A percentile compares a stretch with the other conserved stretches of the same genome.
These are phyloP conservation scores for Sebastes hopkinsi DNA, from an alignment of 2,797 vertebrate genomes.

Conservation along the genomic window DNA sequence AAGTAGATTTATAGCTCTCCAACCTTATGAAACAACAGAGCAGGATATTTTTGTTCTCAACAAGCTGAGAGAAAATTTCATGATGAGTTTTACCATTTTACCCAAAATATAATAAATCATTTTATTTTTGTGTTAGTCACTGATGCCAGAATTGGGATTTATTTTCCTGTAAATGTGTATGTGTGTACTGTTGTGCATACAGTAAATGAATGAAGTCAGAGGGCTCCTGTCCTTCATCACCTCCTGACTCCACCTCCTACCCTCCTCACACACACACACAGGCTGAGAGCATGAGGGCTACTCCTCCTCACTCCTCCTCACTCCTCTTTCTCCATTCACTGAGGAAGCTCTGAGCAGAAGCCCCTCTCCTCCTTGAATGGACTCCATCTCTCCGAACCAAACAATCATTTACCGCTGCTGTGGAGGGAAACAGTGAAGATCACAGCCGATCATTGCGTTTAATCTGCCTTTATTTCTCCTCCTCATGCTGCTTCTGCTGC, in stretches of 20 bases:
- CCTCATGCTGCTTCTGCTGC: background rate
- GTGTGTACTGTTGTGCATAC: conserved; percentile 25
- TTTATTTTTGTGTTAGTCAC: background rate
- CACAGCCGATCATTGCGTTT: background rate
- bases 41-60: background rate
- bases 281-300: conserved; percentile 81
- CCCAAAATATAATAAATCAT: background rate
- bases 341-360: conserved; percentile 57
- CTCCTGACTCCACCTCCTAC: conserved; percentile 86
- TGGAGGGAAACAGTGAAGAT: conserved; percentile 3
- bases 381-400: conserved; percentile 45
- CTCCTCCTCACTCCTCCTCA: conserved; percentile 73
- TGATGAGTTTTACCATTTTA: background rate
- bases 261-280: conserved; percentile 63
- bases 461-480: background rate
- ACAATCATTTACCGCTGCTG: background rate
- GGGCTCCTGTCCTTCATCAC: conserved; percentile 72
- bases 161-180: background rate
- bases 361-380: conserved; percentile 53
- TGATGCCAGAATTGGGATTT: background rate
- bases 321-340: conserved; percentile 76
- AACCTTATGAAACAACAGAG: background rate
- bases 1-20: background rate
- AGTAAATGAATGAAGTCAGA: conserved; percentile 85
- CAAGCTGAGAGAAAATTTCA: background rate